Conservation (phyloP, 1,140 invertebrate species). For the Lamellibrachia luymesi region DNA sequence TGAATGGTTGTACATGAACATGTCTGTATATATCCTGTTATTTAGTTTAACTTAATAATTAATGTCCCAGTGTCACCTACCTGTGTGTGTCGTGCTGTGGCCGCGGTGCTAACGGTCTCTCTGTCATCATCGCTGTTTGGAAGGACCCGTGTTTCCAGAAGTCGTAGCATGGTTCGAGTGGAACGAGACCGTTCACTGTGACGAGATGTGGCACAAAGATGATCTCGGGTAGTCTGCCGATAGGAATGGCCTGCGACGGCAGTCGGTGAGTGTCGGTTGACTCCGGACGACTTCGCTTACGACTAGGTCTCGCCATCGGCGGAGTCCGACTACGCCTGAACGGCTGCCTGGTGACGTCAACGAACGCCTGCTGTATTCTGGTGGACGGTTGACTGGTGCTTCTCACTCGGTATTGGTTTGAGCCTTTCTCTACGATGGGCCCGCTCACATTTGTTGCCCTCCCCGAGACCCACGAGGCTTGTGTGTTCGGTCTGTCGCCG, state of each 20-base stretch:
- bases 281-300: background rate
- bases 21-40: background rate
- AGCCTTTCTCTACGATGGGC: background rate
- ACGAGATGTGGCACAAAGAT: background rate
- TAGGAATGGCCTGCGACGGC: background rate
- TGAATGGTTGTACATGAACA: background rate
- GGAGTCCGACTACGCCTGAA: background rate
- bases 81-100: background rate
- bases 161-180: background rate
- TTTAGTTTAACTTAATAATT: background rate
- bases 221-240: background rate
- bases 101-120: background rate
- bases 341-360: background rate
- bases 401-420: background rate
- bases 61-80: background rate
- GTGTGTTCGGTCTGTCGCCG: background rate
- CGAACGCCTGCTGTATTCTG: background rate
- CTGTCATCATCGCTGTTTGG: background rate
- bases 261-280: background rate
- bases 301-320: background rate
- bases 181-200: background rate
- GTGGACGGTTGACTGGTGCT: background rate
- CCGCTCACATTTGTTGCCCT: background rate
- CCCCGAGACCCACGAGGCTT: background rate
- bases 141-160: background rate